phyloP scores from a whole-genome alignment of 2,797 vertebrate genomes.

The Danio aesculapii region DNA sequence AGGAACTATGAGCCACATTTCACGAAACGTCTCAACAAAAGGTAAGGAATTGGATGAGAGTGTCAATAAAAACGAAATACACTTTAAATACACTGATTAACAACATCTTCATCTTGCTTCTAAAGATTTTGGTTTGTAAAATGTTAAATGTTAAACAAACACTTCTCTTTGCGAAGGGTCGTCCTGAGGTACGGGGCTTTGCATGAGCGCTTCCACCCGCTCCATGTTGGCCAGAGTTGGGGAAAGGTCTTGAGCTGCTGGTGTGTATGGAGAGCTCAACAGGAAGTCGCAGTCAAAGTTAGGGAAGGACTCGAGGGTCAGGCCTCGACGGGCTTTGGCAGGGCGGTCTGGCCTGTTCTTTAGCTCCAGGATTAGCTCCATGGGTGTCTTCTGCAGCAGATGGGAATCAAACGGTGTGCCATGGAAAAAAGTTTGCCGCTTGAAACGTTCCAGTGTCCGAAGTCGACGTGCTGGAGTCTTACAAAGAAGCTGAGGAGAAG shows the following conservation, averaged over 20 bases:
- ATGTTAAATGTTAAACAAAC: constrained; percentile 71
- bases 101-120: neutral
- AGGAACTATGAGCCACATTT: constrained; percentile 26
- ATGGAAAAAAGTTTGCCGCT: constrained; percentile 84
- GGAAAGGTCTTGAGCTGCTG: constrained; percentile 63
- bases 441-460: constrained; percentile 85
- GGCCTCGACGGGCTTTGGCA: constrained; percentile 70
- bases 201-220: constrained; percentile 37
- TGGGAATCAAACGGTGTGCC: constrained; percentile 86
- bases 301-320: constrained; percentile 71
- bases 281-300: constrained; percentile 87
- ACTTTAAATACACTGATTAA: constrained; percentile 20
- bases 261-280: constrained; percentile 70
- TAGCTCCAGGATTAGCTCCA: constrained; percentile 77
- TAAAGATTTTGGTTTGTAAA: neutral
- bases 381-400: constrained; percentile 85
- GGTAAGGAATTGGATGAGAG: neutral
- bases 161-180: constrained; percentile 68
- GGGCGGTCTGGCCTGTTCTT: constrained; percentile 69
- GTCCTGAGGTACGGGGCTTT: constrained; percentile 57
- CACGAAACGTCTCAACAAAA: constrained; percentile 34
- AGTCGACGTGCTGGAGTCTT: constrained; percentile 82
- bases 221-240: constrained; percentile 31
- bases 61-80: constrained; percentile 42
- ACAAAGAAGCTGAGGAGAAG: constrained; percentile 83